These are phyloP conservation scores for Panzeria rudis DNA, from an alignment of 2,888 invertebrate species.

Conservation along the genomic window DNA sequence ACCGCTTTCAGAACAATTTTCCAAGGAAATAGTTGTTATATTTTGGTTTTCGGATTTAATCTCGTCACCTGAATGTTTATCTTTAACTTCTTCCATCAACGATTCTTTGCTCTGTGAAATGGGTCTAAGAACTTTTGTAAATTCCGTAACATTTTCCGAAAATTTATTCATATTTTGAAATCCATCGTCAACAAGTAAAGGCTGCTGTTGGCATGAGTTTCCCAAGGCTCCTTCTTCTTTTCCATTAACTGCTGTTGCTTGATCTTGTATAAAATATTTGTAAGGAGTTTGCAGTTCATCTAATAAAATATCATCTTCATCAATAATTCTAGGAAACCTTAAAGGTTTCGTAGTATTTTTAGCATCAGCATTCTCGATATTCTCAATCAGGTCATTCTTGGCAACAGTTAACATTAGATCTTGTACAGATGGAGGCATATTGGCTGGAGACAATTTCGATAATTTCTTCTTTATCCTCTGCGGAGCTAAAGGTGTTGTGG, in stretches of 20 bases:
- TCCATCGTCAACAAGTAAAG: conserved; percentile 45
- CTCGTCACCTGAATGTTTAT: background rate
- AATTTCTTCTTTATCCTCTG: conserved; percentile 78
- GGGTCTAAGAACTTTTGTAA: conserved; percentile 63
- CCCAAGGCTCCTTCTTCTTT: background rate
- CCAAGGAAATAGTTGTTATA: background rate
- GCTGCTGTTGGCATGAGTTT: conserved; percentile 4
- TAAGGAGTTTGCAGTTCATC: conserved; percentile 59
- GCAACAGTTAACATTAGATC: conserved; percentile 76
- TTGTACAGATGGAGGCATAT: conserved; percentile 82
- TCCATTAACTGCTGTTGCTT: conserved; percentile 1
- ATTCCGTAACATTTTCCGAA: conserved; percentile 64
- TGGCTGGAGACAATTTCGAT: conserved; percentile 78
- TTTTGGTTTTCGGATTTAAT: background rate
- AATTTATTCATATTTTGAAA: conserved; percentile 46
- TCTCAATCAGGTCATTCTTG: conserved; percentile 26
- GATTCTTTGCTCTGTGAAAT: conserved; percentile 38
- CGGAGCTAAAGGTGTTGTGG: conserved; percentile 76
- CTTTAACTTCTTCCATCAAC: background rate
- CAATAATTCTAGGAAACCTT: conserved; percentile 77
- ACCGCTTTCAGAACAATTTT: background rate
- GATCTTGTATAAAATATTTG: conserved; percentile 53
- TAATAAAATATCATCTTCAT: conserved; percentile 73
- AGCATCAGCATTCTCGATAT: background rate
- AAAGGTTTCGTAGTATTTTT: conserved; percentile 34